Base-by-base conservation (phyloP, 1,140 invertebrate genomes). In the Drosophila elegans region DNA sequence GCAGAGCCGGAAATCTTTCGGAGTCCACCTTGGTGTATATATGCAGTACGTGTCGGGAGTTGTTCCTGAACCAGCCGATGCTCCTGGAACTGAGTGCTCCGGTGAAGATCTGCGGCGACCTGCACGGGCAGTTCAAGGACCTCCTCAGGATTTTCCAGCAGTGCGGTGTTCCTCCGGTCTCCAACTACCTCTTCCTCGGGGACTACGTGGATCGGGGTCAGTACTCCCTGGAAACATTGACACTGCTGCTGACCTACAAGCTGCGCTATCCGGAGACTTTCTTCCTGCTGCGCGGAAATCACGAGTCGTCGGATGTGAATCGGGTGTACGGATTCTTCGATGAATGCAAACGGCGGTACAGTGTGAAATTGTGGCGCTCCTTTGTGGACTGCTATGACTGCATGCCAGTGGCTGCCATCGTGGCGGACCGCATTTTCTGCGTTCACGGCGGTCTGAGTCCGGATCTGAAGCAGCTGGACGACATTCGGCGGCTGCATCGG, bases 361-460 rank as follows among this genome's bases (percentile, higher is more conserved):
- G 25, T 4, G 12, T 69, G 1, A 76, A 61, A 36, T 1, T 77
- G 44, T 77, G 73, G 73, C 39, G 41, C 4, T 5, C 95, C 29
- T 97, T 97, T 91, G 96, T 93, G 1, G 96, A 97, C 92, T 96
- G 96, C 91, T 97, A 97, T 13, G 51, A 68, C 5, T 77, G 98
- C 94, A 95, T 99, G 93, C 98, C 98, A 67, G 94, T 99, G 78
- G 98, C 98, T 86, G 98, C 98, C 88, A 96, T 99, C 78, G 99
- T 99, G 98, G 99, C 99, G 94, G 97, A 99, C 94, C 98, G 99
- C 94, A 99, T 99, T 94, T 96, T 99, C 83, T 99, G 98, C 95
- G 98, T 99, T 86, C 98, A 99, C 93, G 98, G 98, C 78, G 98
- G 98, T 62, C 96, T 99, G 38, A 99, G 98, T 78, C 98, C 98